Evolutionary conservation across 2,888 invertebrate species (phyloP).

Genomic region (Plebejus argus): DNA sequence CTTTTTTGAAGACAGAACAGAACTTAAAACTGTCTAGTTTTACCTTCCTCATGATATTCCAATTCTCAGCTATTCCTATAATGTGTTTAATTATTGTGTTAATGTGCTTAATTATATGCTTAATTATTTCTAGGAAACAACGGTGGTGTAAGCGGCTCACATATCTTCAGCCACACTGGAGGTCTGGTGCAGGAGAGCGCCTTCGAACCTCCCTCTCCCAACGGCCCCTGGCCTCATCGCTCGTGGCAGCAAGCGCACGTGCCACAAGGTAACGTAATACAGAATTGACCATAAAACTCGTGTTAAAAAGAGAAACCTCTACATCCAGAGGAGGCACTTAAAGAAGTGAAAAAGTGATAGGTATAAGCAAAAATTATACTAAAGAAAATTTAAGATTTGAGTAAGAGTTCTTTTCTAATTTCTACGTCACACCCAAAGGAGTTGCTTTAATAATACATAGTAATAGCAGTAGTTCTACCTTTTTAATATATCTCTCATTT

Average conservation of each 20-base stretch:
- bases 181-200: slow-evolving; percentile 80
- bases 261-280: slow-evolving; percentile 35
- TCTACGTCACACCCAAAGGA: no score
- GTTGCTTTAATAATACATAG: no score
- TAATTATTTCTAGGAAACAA: slow-evolving; percentile 43
- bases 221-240: slow-evolving; percentile 52
- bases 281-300: not conserved
- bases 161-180: slow-evolving; percentile 87
- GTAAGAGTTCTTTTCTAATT: no score
- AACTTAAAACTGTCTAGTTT: not conserved
- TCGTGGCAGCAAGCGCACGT: slow-evolving; percentile 49
- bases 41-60: not conserved
- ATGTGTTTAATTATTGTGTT: no score
- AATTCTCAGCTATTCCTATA: not conserved
- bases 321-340: not conserved
- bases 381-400: no score
- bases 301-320: not conserved
- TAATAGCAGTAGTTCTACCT: no score
- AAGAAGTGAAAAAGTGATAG: not conserved
- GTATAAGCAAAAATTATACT: no score
- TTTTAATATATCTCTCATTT: not conserved
- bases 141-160: slow-evolving; percentile 62
- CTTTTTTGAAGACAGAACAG: not conserved
- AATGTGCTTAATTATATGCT: no score
- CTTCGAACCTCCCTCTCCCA: slow-evolving; percentile 50